Evolutionary conservation across 2,888 invertebrate species (phyloP).

Genomic region (Pristionchus exspectatus): DNA sequence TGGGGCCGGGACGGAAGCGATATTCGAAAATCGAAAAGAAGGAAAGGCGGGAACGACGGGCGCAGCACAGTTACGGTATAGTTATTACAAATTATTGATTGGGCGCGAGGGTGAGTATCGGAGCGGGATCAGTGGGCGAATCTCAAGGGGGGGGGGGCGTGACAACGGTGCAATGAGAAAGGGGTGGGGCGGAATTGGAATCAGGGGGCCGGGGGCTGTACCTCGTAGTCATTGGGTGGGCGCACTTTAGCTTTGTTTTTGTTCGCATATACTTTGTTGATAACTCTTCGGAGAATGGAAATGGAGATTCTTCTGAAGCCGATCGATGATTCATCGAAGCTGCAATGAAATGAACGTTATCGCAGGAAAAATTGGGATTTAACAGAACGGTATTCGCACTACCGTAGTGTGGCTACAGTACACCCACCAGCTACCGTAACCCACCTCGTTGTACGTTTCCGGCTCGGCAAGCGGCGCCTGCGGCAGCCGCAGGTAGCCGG

Average conservation of each 20-base stretch:
- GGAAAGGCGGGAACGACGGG: neutral
- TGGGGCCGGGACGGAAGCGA: neutral
- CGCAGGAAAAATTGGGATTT: neutral
- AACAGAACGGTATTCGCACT: neutral
- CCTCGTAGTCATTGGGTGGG: neutral
- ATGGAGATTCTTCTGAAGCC: neutral
- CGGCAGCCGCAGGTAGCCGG: constrained; percentile 78
- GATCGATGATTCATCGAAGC: neutral
- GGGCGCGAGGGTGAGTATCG: neutral
- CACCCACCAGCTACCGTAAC: neutral
- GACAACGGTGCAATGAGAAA: neutral
- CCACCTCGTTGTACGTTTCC: constrained; percentile 66
- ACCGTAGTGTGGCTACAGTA: too few relatives aligned
- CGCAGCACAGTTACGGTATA: constrained; percentile 26
- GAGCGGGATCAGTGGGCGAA: neutral
- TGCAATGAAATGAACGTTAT: neutral
- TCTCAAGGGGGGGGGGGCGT: neutral
- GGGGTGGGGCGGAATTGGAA: neutral
- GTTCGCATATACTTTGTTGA: neutral
- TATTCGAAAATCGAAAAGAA: neutral
- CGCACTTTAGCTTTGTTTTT: neutral
- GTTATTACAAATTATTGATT: constrained; percentile 42
- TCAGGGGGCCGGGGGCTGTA: neutral
- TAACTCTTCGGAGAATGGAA: neutral
- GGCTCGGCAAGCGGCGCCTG: constrained; percentile 76